Evolutionary conservation across 2,113 vertebrate genomes (phyloP), one percentile per base, ranked within the genome.

Genomic region (Suricata suricatta): DNA sequence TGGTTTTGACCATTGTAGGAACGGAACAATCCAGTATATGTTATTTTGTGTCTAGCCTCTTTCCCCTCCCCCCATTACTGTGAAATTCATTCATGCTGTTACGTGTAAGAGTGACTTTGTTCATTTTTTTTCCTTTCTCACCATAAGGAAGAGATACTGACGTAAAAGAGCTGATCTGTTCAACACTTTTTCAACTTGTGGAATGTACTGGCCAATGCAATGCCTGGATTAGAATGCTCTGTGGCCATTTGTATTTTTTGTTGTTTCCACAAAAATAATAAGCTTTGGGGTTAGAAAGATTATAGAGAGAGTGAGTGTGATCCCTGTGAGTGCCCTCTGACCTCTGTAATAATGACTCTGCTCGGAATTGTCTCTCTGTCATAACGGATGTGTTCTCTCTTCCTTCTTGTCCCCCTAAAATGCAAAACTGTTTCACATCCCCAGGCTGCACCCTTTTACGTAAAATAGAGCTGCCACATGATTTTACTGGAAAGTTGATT

Each of bases 401-500:
- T 92, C 50, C 69, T 83, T 82, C 29, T 96, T 95, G 80, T 64
- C 92, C 92, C 54, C 92, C 91, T 97, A 89, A 98, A 98, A 88
- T 97, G 93, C 98, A 97, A 96, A 98, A 96, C 88, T 98, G 69
- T 88, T 97, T 97, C 97, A 89, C 88, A 89, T 97, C 87, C 74
- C 60, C 96, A 97, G 85, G 97, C 97, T 91, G 92, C 94, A 92
- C 85, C 96, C 97, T 97, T 98, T 96, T 97, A 95, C 97, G 97
- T 98, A 96, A 98, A 98, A 97, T 97, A 96, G 97, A 98, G 97
- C 97, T 98, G 97, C 95, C 97, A 94, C 90, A 98, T 97, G 96
- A 98, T 98, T 99, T 99, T 98, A 98, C 97, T 99, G 97, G 98
- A 98, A 98, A 98, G 98, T 98, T 98, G 98, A 99, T 99, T 99